phyloP scores from a whole-genome alignment of 2,888 invertebrate genomes.

The Polia nebulosa region DNA sequence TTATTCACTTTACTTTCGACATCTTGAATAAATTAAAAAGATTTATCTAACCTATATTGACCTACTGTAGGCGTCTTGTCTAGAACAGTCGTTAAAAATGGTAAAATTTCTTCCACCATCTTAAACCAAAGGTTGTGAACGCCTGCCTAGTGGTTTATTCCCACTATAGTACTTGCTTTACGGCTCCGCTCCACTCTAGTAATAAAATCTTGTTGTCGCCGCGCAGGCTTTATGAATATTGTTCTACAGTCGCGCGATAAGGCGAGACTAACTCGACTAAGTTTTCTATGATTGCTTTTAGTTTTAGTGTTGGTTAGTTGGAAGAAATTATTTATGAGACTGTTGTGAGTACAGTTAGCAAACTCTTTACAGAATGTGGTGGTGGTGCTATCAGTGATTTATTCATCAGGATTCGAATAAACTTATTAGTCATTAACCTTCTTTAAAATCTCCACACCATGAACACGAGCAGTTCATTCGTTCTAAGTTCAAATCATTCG shows the following conservation, averaged over 20 bases:
- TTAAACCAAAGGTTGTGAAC: slow-evolving; percentile 64
- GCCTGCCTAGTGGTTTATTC: slow-evolving; percentile 79
- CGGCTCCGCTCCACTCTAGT: slow-evolving; percentile 76
- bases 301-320: slow-evolving; percentile 25
- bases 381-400: too few relatives aligned
- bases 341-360: neutral
- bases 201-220: slow-evolving; percentile 88
- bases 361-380: too few relatives aligned
- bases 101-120: neutral
- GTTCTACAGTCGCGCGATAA: slow-evolving; percentile 78
- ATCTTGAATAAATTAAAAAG: too few relatives aligned
- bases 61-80: too few relatives aligned
- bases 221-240: slow-evolving; percentile 85
- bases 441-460: too few relatives aligned
- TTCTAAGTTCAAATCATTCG: slow-evolving; percentile 23
- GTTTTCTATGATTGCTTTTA: slow-evolving; percentile 64
- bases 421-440: neutral
- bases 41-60: too few relatives aligned
- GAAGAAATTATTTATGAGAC: slow-evolving; percentile 21
- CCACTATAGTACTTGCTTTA: slow-evolving; percentile 79
- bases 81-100: too few relatives aligned
- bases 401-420: too few relatives aligned
- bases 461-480: slow-evolving; percentile 33
- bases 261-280: slow-evolving; percentile 75
- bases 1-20: too few relatives aligned